Evolutionary conservation across 2,113 vertebrate species (phyloP), one percentile per base, ranked within the genome.

Genomic region (Paramormyrops kingsleyae): DNA sequence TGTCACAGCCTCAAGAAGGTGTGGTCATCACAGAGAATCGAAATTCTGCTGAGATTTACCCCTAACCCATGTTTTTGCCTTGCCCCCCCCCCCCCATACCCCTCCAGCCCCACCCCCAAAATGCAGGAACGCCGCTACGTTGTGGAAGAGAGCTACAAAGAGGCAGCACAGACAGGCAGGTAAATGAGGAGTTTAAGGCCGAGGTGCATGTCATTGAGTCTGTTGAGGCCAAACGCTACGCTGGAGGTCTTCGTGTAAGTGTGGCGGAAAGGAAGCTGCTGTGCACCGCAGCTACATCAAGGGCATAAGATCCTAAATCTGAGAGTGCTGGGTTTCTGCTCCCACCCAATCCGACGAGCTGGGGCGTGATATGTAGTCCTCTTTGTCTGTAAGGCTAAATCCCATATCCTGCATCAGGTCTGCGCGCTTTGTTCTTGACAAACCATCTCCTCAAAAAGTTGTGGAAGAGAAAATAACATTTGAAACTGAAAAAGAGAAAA

Each of bases 1-100:
- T 90, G 85, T 87, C 59, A 91, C 90, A 90, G 83, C 90, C 89
- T 92, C 87, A 52, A 85, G 83, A 47, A 10, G 83, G 24, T 85
- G n/a, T 88, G 91, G 92, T 91, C 89, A n/a, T 90, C 89, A 85
- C 83, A 85, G 83, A 49, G 44, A 85, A 47, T 85, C 35, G 6
- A 80, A 47, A 8, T 85, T 85, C 83, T 47, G 21, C 46, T 42
- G 35, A 17, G 74, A 35, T 19, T 17, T 39, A 77, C 74, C 17
- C 74, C 35, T 17, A 77, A 35, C 15, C 74, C 74, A 39, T 77
- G 19, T 77, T 35, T 77, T 35, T 77, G 12, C 70, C 24, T 27
- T 27, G 8, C 35, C 74, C 31, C 15, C 7, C 19, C 35, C 83
- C 83, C 44, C 17, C 44, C 49, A 50, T 24, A 1, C 39, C 80